phyloP scores from a whole-genome alignment of 2,113 vertebrate genomes.

The Oncorhynchus gorbuscha region DNA sequence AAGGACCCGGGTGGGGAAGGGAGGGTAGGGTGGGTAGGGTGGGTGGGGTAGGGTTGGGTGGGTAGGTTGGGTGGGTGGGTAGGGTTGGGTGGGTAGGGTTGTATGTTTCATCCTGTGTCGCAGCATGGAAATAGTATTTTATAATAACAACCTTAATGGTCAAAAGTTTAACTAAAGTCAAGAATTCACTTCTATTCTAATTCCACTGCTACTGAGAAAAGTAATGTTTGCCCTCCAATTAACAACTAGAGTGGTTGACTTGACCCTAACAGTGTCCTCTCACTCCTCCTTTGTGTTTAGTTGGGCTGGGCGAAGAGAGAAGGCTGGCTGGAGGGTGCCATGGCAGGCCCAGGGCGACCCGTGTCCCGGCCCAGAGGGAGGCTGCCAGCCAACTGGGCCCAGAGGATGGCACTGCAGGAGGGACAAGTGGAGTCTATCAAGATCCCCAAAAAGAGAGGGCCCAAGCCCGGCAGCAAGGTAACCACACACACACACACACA shows the following conservation, averaged over 20 bases:
- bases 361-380: conserved; percentile 80
- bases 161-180: too few species aligned
- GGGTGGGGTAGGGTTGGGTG: too few species aligned
- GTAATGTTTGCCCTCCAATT: too few species aligned
- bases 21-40: too few species aligned
- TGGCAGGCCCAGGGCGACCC: conserved; percentile 83
- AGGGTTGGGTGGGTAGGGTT: neutral
- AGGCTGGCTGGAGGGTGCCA: conserved; percentile 81
- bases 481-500: too few species aligned
- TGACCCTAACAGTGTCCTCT: neutral
- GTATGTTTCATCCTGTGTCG: neutral
- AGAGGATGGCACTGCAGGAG: conserved; percentile 78
- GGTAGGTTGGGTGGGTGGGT: neutral
- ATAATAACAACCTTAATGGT: too few species aligned
- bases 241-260: too few species aligned
- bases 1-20: neutral
- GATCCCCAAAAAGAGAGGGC: conserved; percentile 97
- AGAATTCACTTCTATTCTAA: too few species aligned
- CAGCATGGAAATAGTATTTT: too few species aligned
- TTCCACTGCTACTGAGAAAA: too few species aligned
- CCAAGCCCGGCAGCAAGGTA: conserved; percentile 98
- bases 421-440: conserved; percentile 82
- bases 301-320: conserved; percentile 72
- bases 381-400: conserved; percentile 79
- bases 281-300: conserved; percentile 40